These are phyloP conservation scores for Drosophila littoralis DNA, from an alignment of 1,140 invertebrate genomes.

Conservation along the genomic window DNA sequence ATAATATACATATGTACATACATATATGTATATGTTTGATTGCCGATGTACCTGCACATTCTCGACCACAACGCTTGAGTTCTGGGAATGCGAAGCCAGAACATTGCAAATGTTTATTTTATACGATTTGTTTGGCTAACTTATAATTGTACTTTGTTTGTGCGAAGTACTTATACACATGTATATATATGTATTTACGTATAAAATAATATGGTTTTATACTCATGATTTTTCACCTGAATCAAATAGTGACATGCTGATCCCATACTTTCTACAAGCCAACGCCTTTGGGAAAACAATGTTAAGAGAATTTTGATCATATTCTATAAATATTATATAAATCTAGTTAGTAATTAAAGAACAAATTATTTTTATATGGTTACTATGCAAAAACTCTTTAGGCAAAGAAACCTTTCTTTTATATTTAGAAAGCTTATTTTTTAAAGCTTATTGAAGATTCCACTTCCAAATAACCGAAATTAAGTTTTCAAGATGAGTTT, in stretches of 20 bases:
- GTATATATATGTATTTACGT: background rate
- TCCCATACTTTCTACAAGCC: background rate
- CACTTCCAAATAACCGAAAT: too few relatives aligned
- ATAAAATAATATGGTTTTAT: conserved; percentile 1
- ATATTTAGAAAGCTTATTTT: too few relatives aligned
- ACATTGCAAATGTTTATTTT: conserved; percentile 40
- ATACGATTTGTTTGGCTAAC: conserved; percentile 48
- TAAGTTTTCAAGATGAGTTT: too few relatives aligned
- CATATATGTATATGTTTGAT: background rate
- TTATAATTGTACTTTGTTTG: conserved; percentile 24
- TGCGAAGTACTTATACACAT: conserved; percentile 3
- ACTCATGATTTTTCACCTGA: conserved; percentile 24
- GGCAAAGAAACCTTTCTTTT: too few relatives aligned
- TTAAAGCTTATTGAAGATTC: too few relatives aligned
- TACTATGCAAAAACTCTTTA: too few relatives aligned
- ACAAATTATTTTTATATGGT: too few relatives aligned
- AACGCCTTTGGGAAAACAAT: too few relatives aligned
- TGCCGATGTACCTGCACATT: conserved; percentile 17
- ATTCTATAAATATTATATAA: too few relatives aligned
- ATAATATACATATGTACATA: background rate
- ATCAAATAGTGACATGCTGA: conserved; percentile 3
- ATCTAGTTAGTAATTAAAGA: too few relatives aligned
- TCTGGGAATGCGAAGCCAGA: conserved; percentile 34
- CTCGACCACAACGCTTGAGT: conserved; percentile 34
- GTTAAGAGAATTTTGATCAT: too few relatives aligned